Evolutionary conservation across 2,888 invertebrate species (phyloP), one percentile per base, ranked within the genome.

Genomic region (Lamproptera curius): DNA sequence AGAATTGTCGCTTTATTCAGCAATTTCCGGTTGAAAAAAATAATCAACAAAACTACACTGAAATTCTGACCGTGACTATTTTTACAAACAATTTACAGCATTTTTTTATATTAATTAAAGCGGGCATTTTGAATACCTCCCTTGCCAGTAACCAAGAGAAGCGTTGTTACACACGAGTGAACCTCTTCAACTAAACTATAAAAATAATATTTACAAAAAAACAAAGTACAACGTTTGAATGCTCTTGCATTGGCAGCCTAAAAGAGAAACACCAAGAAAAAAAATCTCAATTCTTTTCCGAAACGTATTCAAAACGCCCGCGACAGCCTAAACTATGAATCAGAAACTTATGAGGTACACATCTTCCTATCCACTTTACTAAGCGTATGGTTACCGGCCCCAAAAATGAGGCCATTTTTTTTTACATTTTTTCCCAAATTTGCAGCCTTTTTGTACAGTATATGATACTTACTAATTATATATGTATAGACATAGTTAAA

Each of bases 1-100:
- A 87, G 82, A 85, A 85, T 85, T 61, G 61, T 83, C 84, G 83
- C 80, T 87, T 86, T 87, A 85, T 79, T 85, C 76, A 83, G 83
- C 84, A 85, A 79, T 77, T 78, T 80, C 76, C 75, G 69, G 79
- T 84, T 82, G 80, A 83, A 84, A 39, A 79, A 79, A 79, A 78
- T 71, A 77, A 79, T 77, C 81, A 84, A 85, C 82, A 81, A 76
- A 82, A 80, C 78, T 84, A 83, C 79, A 82, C 73, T 77, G 81
- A 84, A 82, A 76, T 81, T 75, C 76, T 75, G 83, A 84, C 80
- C 78, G 74, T 79, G 80, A 83, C 86, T 86, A 81, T 79, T 80
- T 78, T 79, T 84, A 85, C 82, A 84, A 82, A 81, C 81, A 84
- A 84, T 81, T 81, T 84, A 85, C 83, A 84, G 84, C 79, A 67